These are phyloP conservation scores for Helicoverpa zea DNA, from an alignment of 1,140 invertebrate genomes.

Conservation along the genomic window DNA sequence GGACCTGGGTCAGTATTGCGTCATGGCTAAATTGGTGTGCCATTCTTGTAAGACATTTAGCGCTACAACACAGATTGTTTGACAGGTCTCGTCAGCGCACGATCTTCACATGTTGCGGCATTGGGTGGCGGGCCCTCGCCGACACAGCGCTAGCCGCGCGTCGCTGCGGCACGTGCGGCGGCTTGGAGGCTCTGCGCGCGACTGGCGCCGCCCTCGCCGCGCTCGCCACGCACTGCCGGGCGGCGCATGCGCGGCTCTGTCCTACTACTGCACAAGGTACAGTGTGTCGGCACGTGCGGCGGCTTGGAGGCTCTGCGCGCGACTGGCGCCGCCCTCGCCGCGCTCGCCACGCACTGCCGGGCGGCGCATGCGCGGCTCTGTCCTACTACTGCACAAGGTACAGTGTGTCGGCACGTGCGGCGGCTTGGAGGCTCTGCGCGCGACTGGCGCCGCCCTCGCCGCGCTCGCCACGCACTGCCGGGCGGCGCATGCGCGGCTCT, in stretches of 20 bases:
- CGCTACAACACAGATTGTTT: neutral
- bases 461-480: conserved; percentile 86
- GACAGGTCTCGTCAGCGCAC: conserved; percentile 54
- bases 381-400: too few relatives aligned
- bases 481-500: too few relatives aligned
- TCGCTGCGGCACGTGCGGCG: conserved; percentile 66
- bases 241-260: conserved; percentile 90
- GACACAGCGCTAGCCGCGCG: conserved; percentile 55
- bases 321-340: conserved; percentile 26
- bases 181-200: conserved; percentile 56
- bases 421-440: conserved; percentile 57
- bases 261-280: conserved; percentile 5
- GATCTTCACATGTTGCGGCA: conserved; percentile 64
- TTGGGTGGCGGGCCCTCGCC: conserved; percentile 57
- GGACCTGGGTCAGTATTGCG: conserved; percentile 6
- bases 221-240: conserved; percentile 87
- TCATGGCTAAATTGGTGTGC: neutral
- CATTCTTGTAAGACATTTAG: neutral
- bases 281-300: conserved; percentile 10
- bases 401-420: too few relatives aligned
- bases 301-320: conserved; percentile 58
- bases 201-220: conserved; percentile 37
- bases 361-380: conserved; percentile 86
- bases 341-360: conserved; percentile 86
- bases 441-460: conserved; percentile 33